Conservation (phyloP, 2,113 vertebrate species). For the Indicator maculatus region DNA sequence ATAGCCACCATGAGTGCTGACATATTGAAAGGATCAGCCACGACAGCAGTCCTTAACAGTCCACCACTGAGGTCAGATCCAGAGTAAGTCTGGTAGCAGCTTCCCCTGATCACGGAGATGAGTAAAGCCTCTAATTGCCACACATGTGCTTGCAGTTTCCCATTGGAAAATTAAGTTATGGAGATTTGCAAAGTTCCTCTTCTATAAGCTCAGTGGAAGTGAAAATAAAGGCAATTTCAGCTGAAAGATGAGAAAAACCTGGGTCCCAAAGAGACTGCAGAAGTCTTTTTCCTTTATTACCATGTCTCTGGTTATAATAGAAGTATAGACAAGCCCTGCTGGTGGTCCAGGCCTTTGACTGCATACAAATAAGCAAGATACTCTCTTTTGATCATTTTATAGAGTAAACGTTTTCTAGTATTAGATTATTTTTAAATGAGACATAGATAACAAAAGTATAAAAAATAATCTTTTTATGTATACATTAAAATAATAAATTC, state of each 20-base stretch:
- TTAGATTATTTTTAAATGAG: neutral
- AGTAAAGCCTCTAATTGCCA: neutral
- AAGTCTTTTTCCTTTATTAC: neutral
- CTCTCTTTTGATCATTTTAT: neutral
- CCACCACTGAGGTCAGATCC: neutral
- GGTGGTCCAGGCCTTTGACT: neutral
- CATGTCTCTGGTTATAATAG: neutral
- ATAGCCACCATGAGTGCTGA: neutral
- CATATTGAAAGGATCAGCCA: neutral
- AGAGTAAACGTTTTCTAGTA: neutral
- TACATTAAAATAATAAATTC: neutral
- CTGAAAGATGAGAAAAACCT: neutral
- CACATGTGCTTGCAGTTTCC: neutral
- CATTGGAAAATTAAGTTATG: neutral
- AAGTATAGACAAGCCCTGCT: neutral
- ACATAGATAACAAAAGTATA: neutral
- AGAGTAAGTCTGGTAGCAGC: neutral
- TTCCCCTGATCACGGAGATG: neutral
- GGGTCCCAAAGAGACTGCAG: neutral
- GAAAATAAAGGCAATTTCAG: neutral
- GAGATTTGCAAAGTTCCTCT: neutral
- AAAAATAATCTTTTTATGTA: neutral
- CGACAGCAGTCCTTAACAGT: neutral
- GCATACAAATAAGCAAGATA: neutral
- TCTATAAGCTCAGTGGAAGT: neutral